These are phyloP conservation scores for Microdon myrmicae DNA, from an alignment of 2,888 invertebrate species.

Conservation along the genomic window DNA sequence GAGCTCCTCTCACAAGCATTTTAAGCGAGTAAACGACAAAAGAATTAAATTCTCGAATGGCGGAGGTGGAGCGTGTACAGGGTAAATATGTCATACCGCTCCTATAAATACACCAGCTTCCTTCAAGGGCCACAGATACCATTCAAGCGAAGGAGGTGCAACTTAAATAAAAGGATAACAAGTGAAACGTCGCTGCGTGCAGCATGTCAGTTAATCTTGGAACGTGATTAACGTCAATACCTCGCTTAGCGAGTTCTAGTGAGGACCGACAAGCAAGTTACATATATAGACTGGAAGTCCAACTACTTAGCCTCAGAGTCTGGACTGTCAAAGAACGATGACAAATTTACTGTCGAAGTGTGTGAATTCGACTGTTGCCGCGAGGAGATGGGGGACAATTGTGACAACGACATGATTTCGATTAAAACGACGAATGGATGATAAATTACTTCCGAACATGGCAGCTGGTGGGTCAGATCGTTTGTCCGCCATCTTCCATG, in stretches of 20 bases:
- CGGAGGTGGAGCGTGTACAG: slow-evolving; percentile 3
- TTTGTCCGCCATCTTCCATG: slow-evolving; percentile 2
- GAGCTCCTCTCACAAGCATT: slow-evolving; percentile 30
- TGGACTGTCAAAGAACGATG: slow-evolving; percentile 36
- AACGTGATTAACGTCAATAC: slow-evolving; percentile 40
- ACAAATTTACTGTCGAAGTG: slow-evolving; percentile 47
- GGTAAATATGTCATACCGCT: slow-evolving; percentile 12
- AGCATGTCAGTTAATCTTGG: slow-evolving; percentile 21
- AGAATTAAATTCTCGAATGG: slow-evolving; percentile 1
- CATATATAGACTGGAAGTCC: slow-evolving; percentile 17
- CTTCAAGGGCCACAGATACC: slow-evolving; percentile 4
- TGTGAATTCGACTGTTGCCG: slow-evolving; percentile 40
- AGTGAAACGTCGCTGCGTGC: slow-evolving; percentile 21
- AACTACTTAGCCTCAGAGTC: not conserved
- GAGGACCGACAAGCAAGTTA: too few relatives aligned
- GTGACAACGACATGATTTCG: slow-evolving; percentile 41
- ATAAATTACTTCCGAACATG: slow-evolving; percentile 50
- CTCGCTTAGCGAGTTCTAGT: slow-evolving; percentile 5
- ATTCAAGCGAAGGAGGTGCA: slow-evolving; percentile 25
- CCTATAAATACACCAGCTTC: slow-evolving; percentile 30
- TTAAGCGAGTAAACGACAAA: slow-evolving; percentile 1
- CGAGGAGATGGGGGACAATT: not conserved
- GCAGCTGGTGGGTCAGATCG: slow-evolving; percentile 14
- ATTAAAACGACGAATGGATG: slow-evolving; percentile 48
- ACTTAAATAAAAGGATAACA: slow-evolving; percentile 38